Base-by-base conservation (phyloP, 2,113 vertebrate genomes). In the Coptodon bakossiorum region DNA sequence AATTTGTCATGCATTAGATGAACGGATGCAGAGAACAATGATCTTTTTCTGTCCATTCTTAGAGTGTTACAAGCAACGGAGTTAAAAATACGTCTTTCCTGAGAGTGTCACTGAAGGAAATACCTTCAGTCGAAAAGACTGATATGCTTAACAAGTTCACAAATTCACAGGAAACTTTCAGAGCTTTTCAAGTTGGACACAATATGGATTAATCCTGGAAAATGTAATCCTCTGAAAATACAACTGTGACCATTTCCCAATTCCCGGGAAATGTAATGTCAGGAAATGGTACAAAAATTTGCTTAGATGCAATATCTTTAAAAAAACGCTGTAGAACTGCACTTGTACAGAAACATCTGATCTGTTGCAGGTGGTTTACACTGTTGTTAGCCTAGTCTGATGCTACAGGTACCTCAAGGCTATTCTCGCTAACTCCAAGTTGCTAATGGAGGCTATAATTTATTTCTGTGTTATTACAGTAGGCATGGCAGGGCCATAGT, bases 81-180 rank as follows among this genome's bases (percentile, higher is more conserved):
- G 80, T 73, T 80, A 31, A 82, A 86, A 61, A 61, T 82, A 82
- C 24, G 10, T 56, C 80, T 87, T 85, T 88, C 82, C 90, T 83
- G 43, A 85, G 85, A 48, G 19, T 81, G 61, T 66, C 66, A 40
- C 80, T 38, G 10, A 79, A 54, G 86, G 76, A 91, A 91, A 86
- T 40, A 80, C 52, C 83, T 66, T 5, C 45, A 52, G 14, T 79
- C 12, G 40, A 22, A 71, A 27, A 34, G 19, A 11, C 2, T 61
- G 38, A 31, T 76, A 29, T 48, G 71, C 40, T 48, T 29, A 76
- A 48, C 14, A 76, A 76, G 71, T 73, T 71, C 36, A 40, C 12
- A 14, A 24, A 40, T 71, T 71, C 66, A 43, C n/a, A 71, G n/a
- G 36, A 43, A 71, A 9, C 36, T 24, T 24, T 43, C 66, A 1